Base-by-base conservation (phyloP, 2,797 vertebrate species). In the Sebastes oblongus region DNA sequence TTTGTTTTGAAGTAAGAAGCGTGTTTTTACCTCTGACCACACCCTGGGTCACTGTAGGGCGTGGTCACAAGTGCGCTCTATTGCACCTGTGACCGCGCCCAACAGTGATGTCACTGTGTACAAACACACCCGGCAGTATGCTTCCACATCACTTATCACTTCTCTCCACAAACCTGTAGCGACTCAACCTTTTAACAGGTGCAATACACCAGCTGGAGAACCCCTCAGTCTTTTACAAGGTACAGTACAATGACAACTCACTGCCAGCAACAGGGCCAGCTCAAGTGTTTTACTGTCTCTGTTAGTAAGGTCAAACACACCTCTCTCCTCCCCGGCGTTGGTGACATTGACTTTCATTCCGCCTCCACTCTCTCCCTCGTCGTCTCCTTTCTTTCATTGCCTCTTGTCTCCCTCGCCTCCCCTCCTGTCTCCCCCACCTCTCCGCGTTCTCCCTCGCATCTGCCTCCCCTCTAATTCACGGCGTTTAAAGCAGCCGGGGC, bases 401-500 rank as follows among this genome's bases (percentile, higher is more conserved):
- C 80, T 81, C 67, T 18, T 13, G 18, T 88, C 84, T 88, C 81
- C 52, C 64, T 77, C 69, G 36, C 88, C 76, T 83, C 75, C 77
- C 87, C 34, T 84, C 64, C 80, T 42, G 62, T 80, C 85, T 83
- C 84, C 81, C 77, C 86, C 72, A 78, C 81, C 81, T 83, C 83
- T 80, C 72, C 55, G 60, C 66, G 61, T 65, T 79, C 76, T 78
- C 81, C 76, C 80, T 66, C 20, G 77, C 60, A 72, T 87, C 88
- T 92, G 90, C 90, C 90, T 91, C 90, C 88, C 89, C 87, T 93
- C 92, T 95, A 95, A 95, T 95, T 94, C 94, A 89, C 91, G 82
- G 91, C 90, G 88, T 95, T 96, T 95, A 95, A 96, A 95, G 94
- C 93, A 90, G 93, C 91, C 88, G 87, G 90, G 89, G 95, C 95